phyloP scores from a whole-genome alignment of 2,888 invertebrate genomes.

The Oscheius onirici region DNA sequence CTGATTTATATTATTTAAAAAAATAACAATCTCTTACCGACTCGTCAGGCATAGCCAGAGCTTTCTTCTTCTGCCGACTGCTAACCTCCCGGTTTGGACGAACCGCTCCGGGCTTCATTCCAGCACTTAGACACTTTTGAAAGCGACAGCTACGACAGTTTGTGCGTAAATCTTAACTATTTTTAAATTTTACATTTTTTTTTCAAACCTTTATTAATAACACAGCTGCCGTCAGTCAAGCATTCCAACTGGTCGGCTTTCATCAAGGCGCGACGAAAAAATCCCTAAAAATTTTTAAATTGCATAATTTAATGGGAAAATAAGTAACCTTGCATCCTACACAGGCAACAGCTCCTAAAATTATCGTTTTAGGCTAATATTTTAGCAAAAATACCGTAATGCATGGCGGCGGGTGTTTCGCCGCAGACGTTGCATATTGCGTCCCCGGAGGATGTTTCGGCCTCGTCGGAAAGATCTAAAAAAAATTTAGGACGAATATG shows the following conservation, averaged over 20 bases:
- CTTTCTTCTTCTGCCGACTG: conserved; percentile 42
- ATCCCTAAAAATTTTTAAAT: conserved; percentile 46
- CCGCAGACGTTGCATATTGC: conserved; percentile 61
- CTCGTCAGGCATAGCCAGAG: conserved; percentile 30
- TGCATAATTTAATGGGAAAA: background rate
- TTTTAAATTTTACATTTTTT: background rate
- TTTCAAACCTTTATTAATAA: conserved; percentile 36
- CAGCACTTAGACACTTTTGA: conserved; percentile 62
- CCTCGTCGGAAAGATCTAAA: conserved; percentile 39
- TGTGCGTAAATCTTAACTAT: conserved; percentile 57
- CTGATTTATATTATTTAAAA: conserved; percentile 2
- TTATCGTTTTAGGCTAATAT: background rate
- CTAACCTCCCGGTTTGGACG: conserved; percentile 66
- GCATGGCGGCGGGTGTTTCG: conserved; percentile 60
- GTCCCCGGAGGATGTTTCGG: conserved; percentile 20
- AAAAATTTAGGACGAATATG: background rate
- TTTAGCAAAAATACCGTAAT: conserved; percentile 50
- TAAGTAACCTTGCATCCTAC: conserved; percentile 54
- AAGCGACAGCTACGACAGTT: conserved; percentile 66
- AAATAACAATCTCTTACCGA: conserved; percentile 2
- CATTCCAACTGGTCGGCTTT: conserved; percentile 69
- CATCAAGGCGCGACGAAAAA: conserved; percentile 67
- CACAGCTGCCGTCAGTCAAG: conserved; percentile 53
- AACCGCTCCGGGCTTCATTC: conserved; percentile 69
- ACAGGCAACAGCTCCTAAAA: conserved; percentile 49